phyloP scores from a whole-genome alignment of 2,113 vertebrate species.

The Oryzias celebensis region DNA sequence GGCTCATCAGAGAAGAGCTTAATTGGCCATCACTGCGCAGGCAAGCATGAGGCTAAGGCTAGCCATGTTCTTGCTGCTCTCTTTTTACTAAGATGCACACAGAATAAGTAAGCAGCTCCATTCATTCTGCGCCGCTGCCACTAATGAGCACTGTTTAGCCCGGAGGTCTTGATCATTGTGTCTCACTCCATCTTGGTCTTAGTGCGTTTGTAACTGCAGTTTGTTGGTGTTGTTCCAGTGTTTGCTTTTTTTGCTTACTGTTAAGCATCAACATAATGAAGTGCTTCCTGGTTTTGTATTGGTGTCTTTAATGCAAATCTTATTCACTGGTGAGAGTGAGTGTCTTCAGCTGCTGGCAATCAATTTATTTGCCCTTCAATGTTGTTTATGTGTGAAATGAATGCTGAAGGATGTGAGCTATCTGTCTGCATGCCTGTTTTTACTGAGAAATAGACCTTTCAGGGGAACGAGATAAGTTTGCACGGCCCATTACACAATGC shows the following conservation, averaged over 20 bases:
- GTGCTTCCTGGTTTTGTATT: slow-evolving; percentile 62
- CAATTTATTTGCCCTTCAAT: slow-evolving; percentile 70
- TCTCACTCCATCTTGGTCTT: slow-evolving; percentile 48
- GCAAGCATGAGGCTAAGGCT: slow-evolving; percentile 67
- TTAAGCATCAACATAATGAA: slow-evolving; percentile 66
- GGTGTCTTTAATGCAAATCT: slow-evolving; percentile 57
- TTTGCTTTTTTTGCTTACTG: slow-evolving; percentile 50
- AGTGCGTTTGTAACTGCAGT: slow-evolving; percentile 38
- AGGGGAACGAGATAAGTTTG: slow-evolving; percentile 49
- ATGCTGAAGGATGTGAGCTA: slow-evolving; percentile 41
- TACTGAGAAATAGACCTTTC: slow-evolving; percentile 61
- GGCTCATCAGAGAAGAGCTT: slow-evolving; percentile 75
- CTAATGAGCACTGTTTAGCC: slow-evolving; percentile 71
- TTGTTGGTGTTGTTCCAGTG: slow-evolving; percentile 44
- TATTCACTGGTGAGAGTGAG: slow-evolving; percentile 59
- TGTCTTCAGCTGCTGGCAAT: slow-evolving; percentile 73
- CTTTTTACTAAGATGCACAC: slow-evolving; percentile 51
- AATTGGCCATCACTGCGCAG: slow-evolving; percentile 79
- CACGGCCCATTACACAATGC: slow-evolving; percentile 63
- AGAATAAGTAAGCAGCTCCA: slow-evolving; percentile 66
- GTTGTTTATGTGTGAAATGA: slow-evolving; percentile 62
- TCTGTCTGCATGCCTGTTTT: slow-evolving; percentile 39
- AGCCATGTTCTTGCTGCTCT: slow-evolving; percentile 47
- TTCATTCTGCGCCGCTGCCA: slow-evolving; percentile 59
- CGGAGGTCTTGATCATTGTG: slow-evolving; percentile 57